phyloP scores from a whole-genome alignment of 1,140 invertebrate genomes.

The Drosophila yakuba region DNA sequence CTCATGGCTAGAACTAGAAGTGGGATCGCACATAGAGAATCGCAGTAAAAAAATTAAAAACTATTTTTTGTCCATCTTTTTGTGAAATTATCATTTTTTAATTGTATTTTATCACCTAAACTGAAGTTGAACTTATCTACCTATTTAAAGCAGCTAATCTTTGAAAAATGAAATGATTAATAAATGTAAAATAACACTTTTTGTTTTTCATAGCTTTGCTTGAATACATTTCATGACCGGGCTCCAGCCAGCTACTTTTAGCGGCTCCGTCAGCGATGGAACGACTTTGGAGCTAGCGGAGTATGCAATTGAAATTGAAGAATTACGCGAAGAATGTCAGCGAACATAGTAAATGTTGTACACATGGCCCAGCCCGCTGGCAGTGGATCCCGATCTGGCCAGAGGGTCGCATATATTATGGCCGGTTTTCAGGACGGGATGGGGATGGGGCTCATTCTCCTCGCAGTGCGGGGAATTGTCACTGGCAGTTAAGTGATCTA shows the following conservation, averaged over 20 bases:
- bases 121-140: no score
- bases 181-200: no score
- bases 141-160: no score
- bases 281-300: constrained; percentile 44
- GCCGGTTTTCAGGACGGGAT: constrained; percentile 30
- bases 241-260: not conserved
- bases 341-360: constrained; percentile 80
- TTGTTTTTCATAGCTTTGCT: not conserved
- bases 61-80: no score
- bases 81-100: no score
- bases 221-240: not conserved
- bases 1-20: not conserved
- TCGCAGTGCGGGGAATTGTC: constrained; percentile 48
- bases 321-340: constrained; percentile 80
- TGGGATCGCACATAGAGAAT: not conserved
- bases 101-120: no score
- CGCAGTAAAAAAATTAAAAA: no score
- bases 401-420: constrained; percentile 58
- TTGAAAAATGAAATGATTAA: no score
- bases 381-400: constrained; percentile 40
- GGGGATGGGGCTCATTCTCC: constrained; percentile 4
- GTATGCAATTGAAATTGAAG: constrained; percentile 83
- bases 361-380: constrained; percentile 44
- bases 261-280: not conserved
- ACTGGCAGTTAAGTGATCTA: constrained; percentile 39